Conservation (phyloP, 2,113 vertebrate species). For the Orthonyx spaldingii region DNA sequence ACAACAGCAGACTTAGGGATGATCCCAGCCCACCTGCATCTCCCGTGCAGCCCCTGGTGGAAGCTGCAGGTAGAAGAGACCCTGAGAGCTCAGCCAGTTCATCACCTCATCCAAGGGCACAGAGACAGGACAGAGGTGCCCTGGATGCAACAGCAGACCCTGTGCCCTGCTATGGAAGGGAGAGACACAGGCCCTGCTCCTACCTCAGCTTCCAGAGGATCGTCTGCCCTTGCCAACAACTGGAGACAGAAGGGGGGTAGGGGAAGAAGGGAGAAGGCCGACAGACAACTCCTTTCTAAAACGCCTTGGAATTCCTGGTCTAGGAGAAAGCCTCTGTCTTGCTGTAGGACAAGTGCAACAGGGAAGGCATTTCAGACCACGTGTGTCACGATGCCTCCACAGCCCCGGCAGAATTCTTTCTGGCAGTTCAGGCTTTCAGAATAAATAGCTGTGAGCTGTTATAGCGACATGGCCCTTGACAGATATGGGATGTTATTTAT, state of each 20-base stretch:
- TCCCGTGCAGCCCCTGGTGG: rapidly evolving
- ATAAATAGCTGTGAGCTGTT: background rate
- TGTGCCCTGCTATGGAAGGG: rapidly evolving
- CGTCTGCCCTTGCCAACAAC: background rate
- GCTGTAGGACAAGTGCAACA: background rate
- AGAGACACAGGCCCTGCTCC: background rate
- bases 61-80: background rate
- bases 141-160: no score
- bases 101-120: background rate
- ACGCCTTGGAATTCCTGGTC: background rate
- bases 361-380: background rate
- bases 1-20: background rate
- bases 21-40: no score
- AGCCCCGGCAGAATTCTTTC: background rate
- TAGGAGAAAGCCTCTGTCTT: background rate
- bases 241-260: background rate
- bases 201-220: background rate
- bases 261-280: background rate
- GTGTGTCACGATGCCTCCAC: background rate
- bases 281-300: background rate
- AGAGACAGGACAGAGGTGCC: background rate
- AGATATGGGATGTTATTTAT: slow-evolving; percentile 17
- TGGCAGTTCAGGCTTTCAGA: background rate
- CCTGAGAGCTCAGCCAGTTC: background rate
- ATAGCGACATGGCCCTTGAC: background rate